Percentiles rank a stretch among this genome's conserved stretches.
phyloP scores from a whole-genome alignment of 2,797 vertebrate species.

The Taeniopygia guttata region DNA sequence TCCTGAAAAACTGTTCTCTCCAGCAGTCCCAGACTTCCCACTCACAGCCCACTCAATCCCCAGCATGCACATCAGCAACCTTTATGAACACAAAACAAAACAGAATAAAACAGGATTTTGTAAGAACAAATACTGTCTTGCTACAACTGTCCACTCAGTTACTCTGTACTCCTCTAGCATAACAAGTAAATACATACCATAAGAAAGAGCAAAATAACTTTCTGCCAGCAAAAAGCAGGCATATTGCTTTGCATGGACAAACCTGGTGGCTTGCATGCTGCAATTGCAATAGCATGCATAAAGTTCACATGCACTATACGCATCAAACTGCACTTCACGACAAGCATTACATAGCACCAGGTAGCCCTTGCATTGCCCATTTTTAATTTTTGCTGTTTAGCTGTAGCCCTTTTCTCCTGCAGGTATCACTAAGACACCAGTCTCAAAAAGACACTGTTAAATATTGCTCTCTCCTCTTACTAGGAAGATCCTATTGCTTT shows the following conservation, averaged over 20 bases:
- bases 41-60: neutral
- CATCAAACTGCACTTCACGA: neutral
- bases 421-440: neutral
- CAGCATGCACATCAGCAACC: neutral
- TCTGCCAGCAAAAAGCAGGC: neutral
- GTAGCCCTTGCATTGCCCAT: neutral
- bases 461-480: neutral
- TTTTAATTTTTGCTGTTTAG: neutral
- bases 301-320: neutral
- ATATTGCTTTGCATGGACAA: neutral
- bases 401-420: neutral
- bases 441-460: neutral
- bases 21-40: neutral
- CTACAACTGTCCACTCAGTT: neutral
- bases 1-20: neutral
- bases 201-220: neutral
- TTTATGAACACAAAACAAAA: neutral
- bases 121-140: neutral
- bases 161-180: neutral
- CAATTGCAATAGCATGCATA: fast-evolving
- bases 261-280: neutral
- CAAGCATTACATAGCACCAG: fast-evolving
- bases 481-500: neutral
- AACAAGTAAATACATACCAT: neutral
- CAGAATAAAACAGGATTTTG: neutral